phyloP scores from a whole-genome alignment of 2,888 invertebrate genomes.

The Drosophila merina region DNA sequence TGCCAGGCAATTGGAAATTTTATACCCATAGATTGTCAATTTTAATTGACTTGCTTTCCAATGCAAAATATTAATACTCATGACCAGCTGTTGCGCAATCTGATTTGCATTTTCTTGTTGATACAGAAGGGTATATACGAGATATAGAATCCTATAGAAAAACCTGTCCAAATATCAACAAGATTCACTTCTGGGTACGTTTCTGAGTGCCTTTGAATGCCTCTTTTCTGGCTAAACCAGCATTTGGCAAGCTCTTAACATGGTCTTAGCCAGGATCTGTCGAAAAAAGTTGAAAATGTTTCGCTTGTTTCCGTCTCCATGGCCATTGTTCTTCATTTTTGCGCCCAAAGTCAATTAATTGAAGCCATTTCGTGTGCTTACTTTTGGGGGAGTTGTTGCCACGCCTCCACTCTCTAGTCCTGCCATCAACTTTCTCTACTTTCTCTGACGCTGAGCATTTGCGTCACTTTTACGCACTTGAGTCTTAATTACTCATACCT shows the following conservation, averaged over 20 bases:
- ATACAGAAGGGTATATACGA: conserved; percentile 14
- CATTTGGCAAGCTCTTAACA: not conserved
- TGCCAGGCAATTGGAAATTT: conserved; percentile 33
- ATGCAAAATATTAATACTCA: not conserved
- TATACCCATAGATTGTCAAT: conserved; percentile 37
- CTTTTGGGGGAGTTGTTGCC: conserved; percentile 1
- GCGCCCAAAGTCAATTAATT: conserved; percentile 60
- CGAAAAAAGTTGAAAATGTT: conserved; percentile 22
- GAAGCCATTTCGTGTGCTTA: conserved; percentile 49
- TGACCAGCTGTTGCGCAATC: conserved; percentile 13
- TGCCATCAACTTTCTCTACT: not conserved
- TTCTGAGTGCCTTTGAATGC: conserved; percentile 8
- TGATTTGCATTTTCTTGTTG: conserved; percentile 31
- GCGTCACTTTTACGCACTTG: conserved; percentile 66
- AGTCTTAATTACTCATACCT: conserved; percentile 66
- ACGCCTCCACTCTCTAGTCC: not conserved
- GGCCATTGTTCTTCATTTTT: not conserved
- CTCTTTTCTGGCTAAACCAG: conserved; percentile 19
- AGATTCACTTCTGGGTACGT: not conserved
- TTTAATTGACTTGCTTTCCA: conserved; percentile 46
- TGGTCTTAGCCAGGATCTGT: conserved; percentile 12
- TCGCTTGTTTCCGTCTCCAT: not conserved
- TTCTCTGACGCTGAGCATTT: conserved; percentile 29
- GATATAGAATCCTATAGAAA: conserved; percentile 3
- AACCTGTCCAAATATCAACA: conserved; percentile 26